Evolutionary conservation across 2,888 invertebrate genomes (phyloP), one percentile per base, ranked within the genome.

Genomic region (Melikaiella ostensackeni): DNA sequence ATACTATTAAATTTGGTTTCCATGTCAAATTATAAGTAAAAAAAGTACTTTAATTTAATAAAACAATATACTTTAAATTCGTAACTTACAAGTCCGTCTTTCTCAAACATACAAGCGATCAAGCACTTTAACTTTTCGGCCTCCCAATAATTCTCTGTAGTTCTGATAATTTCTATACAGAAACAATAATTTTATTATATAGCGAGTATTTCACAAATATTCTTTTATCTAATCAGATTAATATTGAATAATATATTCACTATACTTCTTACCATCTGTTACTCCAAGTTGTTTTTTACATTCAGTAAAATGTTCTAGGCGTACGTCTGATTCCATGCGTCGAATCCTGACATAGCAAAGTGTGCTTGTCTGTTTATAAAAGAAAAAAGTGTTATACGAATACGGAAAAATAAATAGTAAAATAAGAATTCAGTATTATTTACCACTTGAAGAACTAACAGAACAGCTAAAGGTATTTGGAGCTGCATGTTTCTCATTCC

Each of bases 341-440:
- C 50, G 50, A 50, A 50, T 50, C 9, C 50, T n/a, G 9, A 50
- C 50, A n/a, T 19, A 9, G 8, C 50, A 50, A 8, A n/a, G 50
- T 19, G n/a, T 50, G n/a, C n/a, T 50, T 50, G 50, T 50, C 50
- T 50, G 50, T 50, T 42, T 50, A n/a, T 50, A n/a, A n/a, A 50
- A 42, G 4, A 16, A 50, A 46, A 50, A 50, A n/a, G 42, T 42
- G 5, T 16, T 42, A 9, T 50, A n/a, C 7, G 7, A 46, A 7
- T 50, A 50, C 8, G 50, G 9, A 8, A 50, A n/a, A n/a, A 50
- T n/a, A n/a, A 50, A 9, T 50, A 9, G 9, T 50, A n/a, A 50
- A n/a, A 50, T 4, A 50, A 50, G 2, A 8, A 50, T n/a, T n/a
- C 2, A 50, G 1, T 8, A 9, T n/a, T 50, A 50, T 50, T 50